Base-by-base conservation (phyloP, 2,113 vertebrate genomes). In the Laterallus jamaicensis region DNA sequence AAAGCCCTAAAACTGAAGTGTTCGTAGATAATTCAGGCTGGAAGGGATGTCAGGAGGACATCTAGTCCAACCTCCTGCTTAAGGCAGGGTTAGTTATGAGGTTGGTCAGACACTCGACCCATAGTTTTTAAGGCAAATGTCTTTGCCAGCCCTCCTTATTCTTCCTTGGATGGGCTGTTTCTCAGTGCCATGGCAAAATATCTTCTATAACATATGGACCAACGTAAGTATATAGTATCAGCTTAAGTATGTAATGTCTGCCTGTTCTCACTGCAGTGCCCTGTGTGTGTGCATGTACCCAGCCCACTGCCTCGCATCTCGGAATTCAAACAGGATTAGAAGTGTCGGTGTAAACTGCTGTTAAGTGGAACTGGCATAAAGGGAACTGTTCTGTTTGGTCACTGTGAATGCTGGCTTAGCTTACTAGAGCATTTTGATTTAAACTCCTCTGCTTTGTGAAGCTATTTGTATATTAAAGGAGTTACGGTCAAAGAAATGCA, bases 251-350 rank as follows among this genome's bases (percentile, higher is more conserved):
- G 50, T 52, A 26, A 12, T 25, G 25, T 25, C 39, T 69, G 54
- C 81, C 60, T 42, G 7, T 73, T 74, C 76, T 77, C 62, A 12
- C 11, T 74, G 2, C 39, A 39, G 28, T 40, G 62, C 29, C 64
- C 52, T 25, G 11, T 4, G 6, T 25, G 1, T 42, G 2, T 8
- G 4, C 40, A 50, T 22, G 50, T 21, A 13, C 9, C 2, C n/a
- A 49, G 39, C 42, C 70, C n/a, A 3, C 39, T 55, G 42, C 59
- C 7, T 47, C 42, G 12, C 35, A 24, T 15, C 73, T 9, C 47
- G 54, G 42, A 31, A 35, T 55, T 35, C 37, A n/a, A 58, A 40
- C 16, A 31, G 64, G 25, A 21, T 75, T 59, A 37, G 39, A 64
- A 95, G 60, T 47, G 13, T 22, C 54, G 18, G 9, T 50, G 24